These are phyloP conservation scores for Noctua comes DNA, from an alignment of 2,888 invertebrate species.

Conservation along the genomic window DNA sequence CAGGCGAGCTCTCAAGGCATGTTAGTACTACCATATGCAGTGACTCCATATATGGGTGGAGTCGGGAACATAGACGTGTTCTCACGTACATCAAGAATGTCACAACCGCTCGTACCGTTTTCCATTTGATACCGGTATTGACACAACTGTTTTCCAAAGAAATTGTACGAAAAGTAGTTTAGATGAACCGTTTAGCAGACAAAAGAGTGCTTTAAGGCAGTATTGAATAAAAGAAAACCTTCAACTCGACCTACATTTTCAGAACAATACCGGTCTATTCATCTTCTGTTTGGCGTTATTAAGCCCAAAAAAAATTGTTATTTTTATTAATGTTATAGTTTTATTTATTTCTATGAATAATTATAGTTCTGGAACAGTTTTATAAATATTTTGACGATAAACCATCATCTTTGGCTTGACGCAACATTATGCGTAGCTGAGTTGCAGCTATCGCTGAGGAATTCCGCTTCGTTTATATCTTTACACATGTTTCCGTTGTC, in stretches of 20 bases:
- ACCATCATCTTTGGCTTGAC: slow-evolving; percentile 37
- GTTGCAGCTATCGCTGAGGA: slow-evolving; percentile 51
- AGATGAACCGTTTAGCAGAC: slow-evolving; percentile 13
- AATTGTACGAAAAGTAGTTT: slow-evolving; percentile 31
- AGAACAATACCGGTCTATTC: not conserved
- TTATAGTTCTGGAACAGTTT: slow-evolving; percentile 31
- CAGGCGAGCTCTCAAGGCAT: slow-evolving; percentile 64
- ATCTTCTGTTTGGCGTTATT: not conserved
- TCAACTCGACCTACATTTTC: slow-evolving; percentile 2
- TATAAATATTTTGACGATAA: slow-evolving; percentile 48
- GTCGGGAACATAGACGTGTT: slow-evolving; percentile 75
- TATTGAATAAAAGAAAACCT: not conserved
- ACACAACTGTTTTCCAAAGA: slow-evolving; percentile 61
- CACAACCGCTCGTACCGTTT: slow-evolving; percentile 67
- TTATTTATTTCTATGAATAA: slow-evolving; percentile 10
- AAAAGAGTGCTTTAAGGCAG: slow-evolving; percentile 2
- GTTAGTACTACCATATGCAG: slow-evolving; percentile 77
- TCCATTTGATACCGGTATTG: slow-evolving; percentile 68
- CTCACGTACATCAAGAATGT: slow-evolving; percentile 79
- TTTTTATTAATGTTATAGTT: not conserved
- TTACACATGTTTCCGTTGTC: slow-evolving; percentile 67
- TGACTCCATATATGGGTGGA: slow-evolving; percentile 77
- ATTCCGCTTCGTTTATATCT: slow-evolving; percentile 67
- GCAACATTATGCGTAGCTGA: slow-evolving; percentile 28
- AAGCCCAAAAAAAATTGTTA: not conserved